These are phyloP conservation scores for Thecocarcelia acutangulata DNA, from an alignment of 2,888 invertebrate species.

Conservation along the genomic window DNA sequence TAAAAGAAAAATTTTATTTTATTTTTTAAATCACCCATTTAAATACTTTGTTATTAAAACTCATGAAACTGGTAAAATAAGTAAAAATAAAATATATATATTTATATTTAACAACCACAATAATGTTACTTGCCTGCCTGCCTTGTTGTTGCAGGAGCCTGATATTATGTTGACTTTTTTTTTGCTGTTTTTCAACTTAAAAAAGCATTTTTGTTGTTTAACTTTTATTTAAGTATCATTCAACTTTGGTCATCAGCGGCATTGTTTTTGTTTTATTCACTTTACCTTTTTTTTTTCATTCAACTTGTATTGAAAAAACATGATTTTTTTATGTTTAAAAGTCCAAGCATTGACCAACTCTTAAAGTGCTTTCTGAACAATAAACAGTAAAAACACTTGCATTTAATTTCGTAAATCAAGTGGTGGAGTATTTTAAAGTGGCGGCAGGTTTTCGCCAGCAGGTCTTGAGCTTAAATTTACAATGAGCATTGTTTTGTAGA, in stretches of 20 bases:
- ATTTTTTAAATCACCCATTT: constrained; percentile 26
- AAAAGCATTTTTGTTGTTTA: constrained; percentile 21
- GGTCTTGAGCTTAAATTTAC: neutral
- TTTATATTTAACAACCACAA: constrained; percentile 39
- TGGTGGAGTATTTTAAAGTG: constrained; percentile 47
- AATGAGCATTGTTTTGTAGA: constrained; percentile 1
- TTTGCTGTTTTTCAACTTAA: constrained; percentile 8
- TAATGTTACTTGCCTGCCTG: constrained; percentile 22
- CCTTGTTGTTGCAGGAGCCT: constrained; percentile 12
- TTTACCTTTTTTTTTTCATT: neutral
- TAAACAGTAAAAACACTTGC: constrained; percentile 33
- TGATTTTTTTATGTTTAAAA: constrained; percentile 21
- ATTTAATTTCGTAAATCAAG: constrained; percentile 59
- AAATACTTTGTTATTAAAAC: constrained; percentile 44
- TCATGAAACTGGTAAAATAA: constrained; percentile 23
- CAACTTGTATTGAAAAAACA: neutral
- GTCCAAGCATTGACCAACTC: constrained; percentile 1
- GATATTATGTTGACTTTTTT: constrained; percentile 6
- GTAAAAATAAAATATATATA: constrained; percentile 13
- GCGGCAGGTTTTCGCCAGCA: constrained; percentile 2
- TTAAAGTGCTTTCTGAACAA: neutral
- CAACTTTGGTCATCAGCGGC: constrained; percentile 49
- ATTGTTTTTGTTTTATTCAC: neutral
- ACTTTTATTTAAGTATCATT: constrained; percentile 51
- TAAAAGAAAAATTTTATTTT: constrained; percentile 15